phyloP scores from a whole-genome alignment of 2,113 vertebrate genomes.

The Dasypus novemcinctus region DNA sequence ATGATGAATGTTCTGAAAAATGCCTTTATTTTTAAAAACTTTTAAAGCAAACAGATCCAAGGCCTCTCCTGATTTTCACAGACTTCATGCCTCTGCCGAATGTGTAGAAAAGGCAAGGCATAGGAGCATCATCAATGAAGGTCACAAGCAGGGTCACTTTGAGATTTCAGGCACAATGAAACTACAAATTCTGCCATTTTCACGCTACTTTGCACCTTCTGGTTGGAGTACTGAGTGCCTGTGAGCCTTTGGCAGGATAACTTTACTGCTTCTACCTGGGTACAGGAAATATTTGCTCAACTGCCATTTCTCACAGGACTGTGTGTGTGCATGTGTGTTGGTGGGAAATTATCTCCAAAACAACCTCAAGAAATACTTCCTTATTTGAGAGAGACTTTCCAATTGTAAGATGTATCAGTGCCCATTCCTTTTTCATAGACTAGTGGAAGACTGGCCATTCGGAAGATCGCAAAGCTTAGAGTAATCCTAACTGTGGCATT shows the following conservation, averaged over 20 bases:
- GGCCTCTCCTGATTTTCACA: neutral
- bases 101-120: neutral
- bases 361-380: neutral
- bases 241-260: neutral
- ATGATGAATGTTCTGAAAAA: constrained; percentile 12
- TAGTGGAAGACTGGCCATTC: neutral
- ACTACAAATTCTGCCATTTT: neutral
- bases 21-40: neutral
- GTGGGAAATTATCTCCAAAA: neutral
- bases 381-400: neutral
- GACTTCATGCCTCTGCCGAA: neutral
- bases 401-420: neutral
- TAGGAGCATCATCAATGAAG: neutral
- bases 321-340: neutral
- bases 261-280: neutral
- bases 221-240: neutral
- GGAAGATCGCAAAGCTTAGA: neutral
- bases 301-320: neutral
- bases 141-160: neutral
- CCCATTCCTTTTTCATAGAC: neutral
- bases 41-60: neutral
- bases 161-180: neutral
- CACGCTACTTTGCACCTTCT: constrained; percentile 33
- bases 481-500: neutral
- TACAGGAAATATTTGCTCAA: neutral